phyloP scores from a whole-genome alignment of 2,113 vertebrate genomes.

The Malurus alboscapulatus region DNA sequence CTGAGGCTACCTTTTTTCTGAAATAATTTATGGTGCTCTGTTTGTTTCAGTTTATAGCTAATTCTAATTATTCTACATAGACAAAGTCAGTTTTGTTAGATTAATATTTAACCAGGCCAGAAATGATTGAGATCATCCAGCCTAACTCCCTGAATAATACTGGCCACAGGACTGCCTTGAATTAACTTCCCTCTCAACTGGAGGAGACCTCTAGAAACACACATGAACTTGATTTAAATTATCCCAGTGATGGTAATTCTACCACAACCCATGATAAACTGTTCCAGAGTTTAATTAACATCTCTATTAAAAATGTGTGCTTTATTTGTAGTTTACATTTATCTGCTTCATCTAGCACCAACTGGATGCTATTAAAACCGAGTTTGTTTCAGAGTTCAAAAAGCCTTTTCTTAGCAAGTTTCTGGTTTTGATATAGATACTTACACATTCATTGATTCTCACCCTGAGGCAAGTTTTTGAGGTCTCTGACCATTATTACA shows the following conservation, averaged over 20 bases:
- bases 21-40: neutral
- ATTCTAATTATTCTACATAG: neutral
- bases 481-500: neutral
- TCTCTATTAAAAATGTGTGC: constrained; percentile 43
- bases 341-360: constrained; percentile 45
- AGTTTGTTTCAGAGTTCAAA: constrained; percentile 38
- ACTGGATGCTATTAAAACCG: constrained; percentile 59
- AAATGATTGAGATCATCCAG: constrained; percentile 4
- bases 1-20: neutral
- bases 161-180: constrained; percentile 14
- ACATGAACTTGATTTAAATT: constrained; percentile 31
- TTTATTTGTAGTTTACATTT: constrained; percentile 53
- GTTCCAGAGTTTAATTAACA: constrained; percentile 56
- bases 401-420: neutral
- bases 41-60: neutral
- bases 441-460: neutral
- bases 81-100: neutral
- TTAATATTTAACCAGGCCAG: neutral
- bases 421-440: constrained; percentile 55
- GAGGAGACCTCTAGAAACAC: constrained; percentile 16
- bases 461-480: neutral
- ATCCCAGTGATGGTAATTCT: constrained; percentile 27
- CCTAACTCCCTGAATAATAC: neutral
- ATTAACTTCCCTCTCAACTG: constrained; percentile 18
- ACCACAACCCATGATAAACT: constrained; percentile 1